Base-by-base conservation (phyloP, 2,888 invertebrate genomes). In the Xestia xanthographa region DNA sequence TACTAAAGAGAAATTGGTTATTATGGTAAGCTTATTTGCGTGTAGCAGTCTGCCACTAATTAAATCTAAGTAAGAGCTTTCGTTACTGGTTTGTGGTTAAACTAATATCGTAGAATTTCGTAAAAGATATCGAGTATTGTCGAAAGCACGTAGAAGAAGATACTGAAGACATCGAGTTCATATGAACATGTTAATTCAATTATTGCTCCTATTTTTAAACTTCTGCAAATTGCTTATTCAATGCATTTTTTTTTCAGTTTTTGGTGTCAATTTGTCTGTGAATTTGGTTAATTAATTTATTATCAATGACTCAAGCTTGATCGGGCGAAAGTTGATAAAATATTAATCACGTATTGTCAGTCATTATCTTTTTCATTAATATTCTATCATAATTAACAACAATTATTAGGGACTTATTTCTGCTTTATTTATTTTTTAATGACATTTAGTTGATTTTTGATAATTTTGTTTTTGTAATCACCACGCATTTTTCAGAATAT, bases 1-100 rank as follows among this genome's bases (percentile, higher is more conserved):
- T 69, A 69, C n/a, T 72, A 66, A 73, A 77, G 75, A 82, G 58
- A 83, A 77, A 73, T 82, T 85, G 53, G 70, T 82, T 73, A 63
- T 71, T 66, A 58, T 58, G 53, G 48, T 67, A 65, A 82, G 58
- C 29, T 48, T 85, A 68, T 82, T 85, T 66, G 65, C 50, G 65
- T 58, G 50, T 34, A 58, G 34, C 66, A 82, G 60, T 34, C 48
- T 56, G 48, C 48, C 29, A 53, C 56, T 82, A 85, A 83, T 82
- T 82, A 73, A 82, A 82, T 70, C 60, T 63, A 70, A 50, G 67
- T 53, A 66, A 75, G 71, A 75, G 60, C 56, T 72, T 70, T 70
- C 29, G 2, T 45, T 68, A 82, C 60, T 38, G 60, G 50, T 71
- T 82, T 53, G 29, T 60, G 65, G 70, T 73, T 67, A 73, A 77